These are phyloP conservation scores for Tolypeutes matacus DNA, from an alignment of 2,797 vertebrate genomes.

Conservation along the genomic window DNA sequence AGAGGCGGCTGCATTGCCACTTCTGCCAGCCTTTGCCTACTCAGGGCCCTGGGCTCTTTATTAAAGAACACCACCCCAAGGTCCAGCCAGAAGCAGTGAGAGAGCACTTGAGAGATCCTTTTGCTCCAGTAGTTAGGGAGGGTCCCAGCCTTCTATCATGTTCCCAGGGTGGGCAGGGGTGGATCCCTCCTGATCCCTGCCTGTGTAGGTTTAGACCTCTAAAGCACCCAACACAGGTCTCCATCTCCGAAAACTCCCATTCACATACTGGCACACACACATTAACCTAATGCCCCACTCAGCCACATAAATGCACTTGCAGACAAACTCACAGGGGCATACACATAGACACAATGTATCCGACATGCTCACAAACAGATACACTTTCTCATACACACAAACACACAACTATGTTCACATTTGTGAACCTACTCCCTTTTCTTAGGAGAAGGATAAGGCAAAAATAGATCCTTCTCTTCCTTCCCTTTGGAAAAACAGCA, in stretches of 20 bases:
- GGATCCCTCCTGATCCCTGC: background rate
- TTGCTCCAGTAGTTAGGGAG: background rate
- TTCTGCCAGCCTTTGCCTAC: background rate
- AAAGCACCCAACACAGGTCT: background rate
- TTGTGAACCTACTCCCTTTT: background rate
- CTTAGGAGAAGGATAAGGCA: background rate
- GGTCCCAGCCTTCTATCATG: background rate
- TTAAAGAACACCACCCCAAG: no score
- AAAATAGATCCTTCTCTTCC: conserved; percentile 20
- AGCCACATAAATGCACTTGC: background rate
- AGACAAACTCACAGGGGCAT: background rate
- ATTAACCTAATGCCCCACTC: background rate
- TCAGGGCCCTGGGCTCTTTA: background rate
- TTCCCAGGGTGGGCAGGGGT: background rate
- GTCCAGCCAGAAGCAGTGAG: background rate
- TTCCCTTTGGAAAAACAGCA: conserved; percentile 47
- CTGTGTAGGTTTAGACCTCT: background rate
- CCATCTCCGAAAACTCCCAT: background rate
- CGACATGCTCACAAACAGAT: background rate
- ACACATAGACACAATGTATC: no score
- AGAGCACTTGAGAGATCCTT: background rate
- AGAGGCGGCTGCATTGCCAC: background rate
- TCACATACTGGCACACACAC: background rate
- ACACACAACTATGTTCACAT: background rate
- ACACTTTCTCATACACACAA: background rate